Conservation (phyloP, 2,797 vertebrate species). For the Anableps anableps region DNA sequence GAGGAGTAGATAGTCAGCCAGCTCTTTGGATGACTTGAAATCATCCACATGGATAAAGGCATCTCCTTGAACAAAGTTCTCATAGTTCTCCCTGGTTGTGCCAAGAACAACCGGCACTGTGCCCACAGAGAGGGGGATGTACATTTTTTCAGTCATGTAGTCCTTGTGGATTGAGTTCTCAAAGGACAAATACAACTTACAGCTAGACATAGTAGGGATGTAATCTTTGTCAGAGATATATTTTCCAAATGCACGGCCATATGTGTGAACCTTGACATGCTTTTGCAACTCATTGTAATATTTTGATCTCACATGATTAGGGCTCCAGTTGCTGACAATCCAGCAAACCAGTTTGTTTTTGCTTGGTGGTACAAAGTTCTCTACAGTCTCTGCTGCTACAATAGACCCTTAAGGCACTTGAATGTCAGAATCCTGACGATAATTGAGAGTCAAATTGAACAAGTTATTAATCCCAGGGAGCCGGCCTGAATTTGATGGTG, state of each 20-base stretch:
- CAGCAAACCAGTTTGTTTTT: conserved; percentile 97
- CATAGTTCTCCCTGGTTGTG: conserved; percentile 93
- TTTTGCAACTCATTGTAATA: conserved; percentile 98
- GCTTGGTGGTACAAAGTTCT: conserved; percentile 89
- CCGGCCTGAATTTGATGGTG: conserved; percentile 93
- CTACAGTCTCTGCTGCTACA: conserved; percentile 85
- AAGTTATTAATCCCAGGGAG: conserved; percentile 92
- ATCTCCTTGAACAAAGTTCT: conserved; percentile 95
- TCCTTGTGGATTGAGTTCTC: conserved; percentile 99
- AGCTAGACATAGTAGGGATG: conserved; percentile 93
- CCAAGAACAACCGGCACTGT: conserved; percentile 95
- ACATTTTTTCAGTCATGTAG: conserved; percentile 98
- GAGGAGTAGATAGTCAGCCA: conserved; percentile 93
- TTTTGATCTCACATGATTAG: conserved; percentile 89
- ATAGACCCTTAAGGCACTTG: conserved; percentile 98
- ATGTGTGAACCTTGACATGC: conserved; percentile 95
- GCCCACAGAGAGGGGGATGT: conserved; percentile 93
- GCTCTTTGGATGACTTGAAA: conserved; percentile 92
- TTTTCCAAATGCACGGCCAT: conserved; percentile 94
- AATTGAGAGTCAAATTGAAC: conserved; percentile 96
- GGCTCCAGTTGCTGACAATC: conserved; percentile 99
- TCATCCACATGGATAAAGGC: conserved; percentile 98
- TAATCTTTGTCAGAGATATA: conserved; percentile 92
- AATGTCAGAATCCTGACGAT: conserved; percentile 96
- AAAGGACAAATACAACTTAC: conserved; percentile 97